A percentile compares a stretch with the other conserved stretches of the same genome.
Evolutionary conservation across 2,113 vertebrate species (phyloP).

Genomic region (Coracopsis vasa): DNA sequence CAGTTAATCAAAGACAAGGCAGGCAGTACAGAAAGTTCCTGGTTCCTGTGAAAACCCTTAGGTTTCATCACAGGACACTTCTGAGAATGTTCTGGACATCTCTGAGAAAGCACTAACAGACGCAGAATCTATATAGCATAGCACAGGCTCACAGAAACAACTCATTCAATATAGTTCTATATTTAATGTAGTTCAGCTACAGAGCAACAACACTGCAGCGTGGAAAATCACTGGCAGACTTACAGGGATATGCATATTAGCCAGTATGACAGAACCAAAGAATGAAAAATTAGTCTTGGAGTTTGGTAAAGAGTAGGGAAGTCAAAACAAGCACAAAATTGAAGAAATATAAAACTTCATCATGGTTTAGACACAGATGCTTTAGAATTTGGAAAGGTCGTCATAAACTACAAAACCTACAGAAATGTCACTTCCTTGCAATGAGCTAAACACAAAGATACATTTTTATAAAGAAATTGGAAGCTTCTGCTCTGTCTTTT

Average conservation of each 20-base stretch:
- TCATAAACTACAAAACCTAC: background rate
- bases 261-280: background rate
- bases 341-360: constrained; percentile 8
- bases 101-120: background rate
- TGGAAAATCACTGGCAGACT: constrained; percentile 51
- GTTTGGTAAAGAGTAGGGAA: background rate
- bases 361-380: background rate
- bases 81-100: background rate
- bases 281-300: constrained; percentile 29
- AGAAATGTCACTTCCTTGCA: background rate
- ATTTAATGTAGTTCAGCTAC: constrained; percentile 30
- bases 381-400: constrained; percentile 48
- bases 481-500: constrained; percentile 14
- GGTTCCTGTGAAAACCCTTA: background rate
- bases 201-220: background rate
- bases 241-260: constrained; percentile 42
- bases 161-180: background rate
- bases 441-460: background rate
- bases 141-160: background rate
- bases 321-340: constrained; percentile 1
- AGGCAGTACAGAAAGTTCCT: background rate
- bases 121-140: background rate
- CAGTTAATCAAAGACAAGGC: constrained; percentile 11
- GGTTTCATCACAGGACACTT: background rate
- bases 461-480: background rate